These are phyloP conservation scores for Drosophila lacteicornis DNA, from an alignment of 1,140 invertebrate species.

Conservation along the genomic window DNA sequence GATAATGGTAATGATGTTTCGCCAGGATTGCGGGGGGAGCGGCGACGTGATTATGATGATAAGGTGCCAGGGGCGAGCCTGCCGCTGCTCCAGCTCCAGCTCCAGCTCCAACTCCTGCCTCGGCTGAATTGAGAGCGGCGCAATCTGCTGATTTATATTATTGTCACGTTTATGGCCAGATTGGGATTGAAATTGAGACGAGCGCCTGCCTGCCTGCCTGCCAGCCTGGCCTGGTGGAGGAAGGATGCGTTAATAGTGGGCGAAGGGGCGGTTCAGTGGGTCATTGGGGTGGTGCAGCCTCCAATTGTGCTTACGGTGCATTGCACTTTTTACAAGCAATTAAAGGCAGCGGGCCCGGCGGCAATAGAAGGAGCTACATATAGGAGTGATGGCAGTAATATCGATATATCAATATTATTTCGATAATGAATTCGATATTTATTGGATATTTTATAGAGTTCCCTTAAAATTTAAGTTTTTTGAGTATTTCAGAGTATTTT, in stretches of 20 bases:
- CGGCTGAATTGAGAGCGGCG: slow-evolving; percentile 16
- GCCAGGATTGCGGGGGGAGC: not conserved
- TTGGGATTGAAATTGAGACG: slow-evolving; percentile 64
- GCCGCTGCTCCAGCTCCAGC: not conserved
- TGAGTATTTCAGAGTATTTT: not conserved
- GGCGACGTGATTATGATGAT: slow-evolving; percentile 41
- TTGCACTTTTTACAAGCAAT: slow-evolving; percentile 67
- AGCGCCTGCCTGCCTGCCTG: not conserved
- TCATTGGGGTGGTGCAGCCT: slow-evolving; percentile 4
- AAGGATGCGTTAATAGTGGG: slow-evolving; percentile 28
- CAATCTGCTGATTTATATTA: slow-evolving; percentile 77
- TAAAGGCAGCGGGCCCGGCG: slow-evolving; percentile 31
- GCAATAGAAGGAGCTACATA: not conserved
- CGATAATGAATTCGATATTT: not conserved
- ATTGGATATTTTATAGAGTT: not conserved
- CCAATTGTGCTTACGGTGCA: slow-evolving; percentile 39
- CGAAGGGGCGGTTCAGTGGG: not conserved
- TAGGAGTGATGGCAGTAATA: not conserved
- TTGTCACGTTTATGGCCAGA: slow-evolving; percentile 75
- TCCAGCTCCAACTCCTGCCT: not conserved
- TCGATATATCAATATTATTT: not conserved
- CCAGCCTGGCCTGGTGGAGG: not conserved
- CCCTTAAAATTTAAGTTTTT: no score
- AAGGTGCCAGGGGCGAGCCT: slow-evolving; percentile 29
- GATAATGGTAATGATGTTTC: slow-evolving; percentile 23